Conservation (phyloP, 2,797 vertebrate genomes). For the Fistularia commersonii region DNA sequence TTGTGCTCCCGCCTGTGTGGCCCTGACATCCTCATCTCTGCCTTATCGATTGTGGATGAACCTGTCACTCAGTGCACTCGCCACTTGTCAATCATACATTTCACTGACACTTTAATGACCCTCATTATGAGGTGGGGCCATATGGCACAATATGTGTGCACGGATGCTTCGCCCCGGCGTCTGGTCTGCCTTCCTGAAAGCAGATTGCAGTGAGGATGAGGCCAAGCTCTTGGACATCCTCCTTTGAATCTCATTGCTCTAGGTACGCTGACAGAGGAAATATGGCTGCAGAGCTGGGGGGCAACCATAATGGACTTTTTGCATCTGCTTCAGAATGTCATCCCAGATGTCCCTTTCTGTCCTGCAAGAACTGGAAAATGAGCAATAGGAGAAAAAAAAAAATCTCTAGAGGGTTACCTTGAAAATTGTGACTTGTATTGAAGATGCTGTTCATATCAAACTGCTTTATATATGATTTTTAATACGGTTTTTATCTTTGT, state of each 20-base stretch:
- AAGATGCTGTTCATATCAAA: too few relatives aligned
- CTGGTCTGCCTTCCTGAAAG: conserved; percentile 38
- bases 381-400: conserved; percentile 23
- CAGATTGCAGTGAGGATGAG: conserved; percentile 64
- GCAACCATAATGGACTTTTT: conserved; percentile 54
- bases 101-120: conserved; percentile 54
- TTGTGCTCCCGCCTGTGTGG: conserved; percentile 11
- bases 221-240: conserved; percentile 57
- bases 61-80: conserved; percentile 49
- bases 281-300: conserved; percentile 48
- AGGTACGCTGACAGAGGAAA: conserved; percentile 58
- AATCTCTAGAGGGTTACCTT: conserved; percentile 8
- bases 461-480: too few relatives aligned
- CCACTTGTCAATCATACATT: conserved; percentile 64
- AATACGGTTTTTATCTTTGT: too few relatives aligned
- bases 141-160: conserved; percentile 35
- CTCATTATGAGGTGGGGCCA: conserved; percentile 60
- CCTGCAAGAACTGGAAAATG: conserved; percentile 30
- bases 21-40: conserved; percentile 37
- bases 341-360: conserved; percentile 63
- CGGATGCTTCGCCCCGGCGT: conserved; percentile 1
- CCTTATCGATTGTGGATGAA: conserved; percentile 36
- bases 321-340: conserved; percentile 64
- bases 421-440: not conserved
- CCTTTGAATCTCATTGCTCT: conserved; percentile 42